These are phyloP conservation scores for Thumatha senex DNA, from an alignment of 2,888 invertebrate species.

Conservation along the genomic window DNA sequence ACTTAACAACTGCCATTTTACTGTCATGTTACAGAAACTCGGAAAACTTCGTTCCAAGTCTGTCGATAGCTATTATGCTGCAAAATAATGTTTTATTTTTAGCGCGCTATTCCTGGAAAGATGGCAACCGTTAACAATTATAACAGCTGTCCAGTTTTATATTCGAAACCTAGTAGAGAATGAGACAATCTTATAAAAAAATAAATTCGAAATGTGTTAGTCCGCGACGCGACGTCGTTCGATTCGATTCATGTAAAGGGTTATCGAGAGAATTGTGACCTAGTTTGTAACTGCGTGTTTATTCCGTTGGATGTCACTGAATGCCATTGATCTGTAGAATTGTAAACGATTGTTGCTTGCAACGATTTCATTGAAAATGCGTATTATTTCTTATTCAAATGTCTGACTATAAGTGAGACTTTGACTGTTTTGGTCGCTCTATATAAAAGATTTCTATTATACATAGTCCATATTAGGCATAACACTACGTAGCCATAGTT, in stretches of 20 bases:
- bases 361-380: background rate
- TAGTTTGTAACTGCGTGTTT: slow-evolving; percentile 5
- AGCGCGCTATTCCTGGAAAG: slow-evolving; percentile 20
- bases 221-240: background rate
- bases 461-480: too few relatives aligned
- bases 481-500: too few relatives aligned
- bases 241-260: slow-evolving; percentile 2
- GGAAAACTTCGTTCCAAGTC: too few relatives aligned
- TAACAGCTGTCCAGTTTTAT: background rate
- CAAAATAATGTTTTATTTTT: too few relatives aligned
- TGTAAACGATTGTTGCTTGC: background rate
- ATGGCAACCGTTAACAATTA: slow-evolving; percentile 19
- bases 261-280: slow-evolving; percentile 6
- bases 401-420: background rate
- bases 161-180: slow-evolving; percentile 13
- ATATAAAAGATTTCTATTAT: background rate
- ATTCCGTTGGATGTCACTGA: slow-evolving; percentile 3
- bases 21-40: too few relatives aligned
- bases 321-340: slow-evolving; percentile 1
- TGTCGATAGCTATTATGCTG: too few relatives aligned
- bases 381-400: background rate
- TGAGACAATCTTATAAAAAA: slow-evolving; percentile 2
- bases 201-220: slow-evolving; percentile 3
- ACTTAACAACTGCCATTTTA: too few relatives aligned
- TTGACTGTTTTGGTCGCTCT: background rate